Percentiles rank a stretch among this genome's conserved stretches.
These are phyloP conservation scores for Megalonaias nervosa DNA, from an alignment of 1,140 invertebrate species.

Conservation along the genomic window DNA sequence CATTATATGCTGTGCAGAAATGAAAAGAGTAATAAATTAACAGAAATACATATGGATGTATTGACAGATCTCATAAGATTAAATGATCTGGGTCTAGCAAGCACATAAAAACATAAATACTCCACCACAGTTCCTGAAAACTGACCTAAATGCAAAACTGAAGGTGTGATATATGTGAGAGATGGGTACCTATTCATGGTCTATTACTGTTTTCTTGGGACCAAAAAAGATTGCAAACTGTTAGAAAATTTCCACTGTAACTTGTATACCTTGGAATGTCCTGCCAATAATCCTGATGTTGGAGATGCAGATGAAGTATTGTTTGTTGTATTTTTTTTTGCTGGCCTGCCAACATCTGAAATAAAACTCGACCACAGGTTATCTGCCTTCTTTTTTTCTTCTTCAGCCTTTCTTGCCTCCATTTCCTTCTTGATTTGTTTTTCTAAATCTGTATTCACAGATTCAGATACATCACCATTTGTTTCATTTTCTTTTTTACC, in stretches of 20 bases:
- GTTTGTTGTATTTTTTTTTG: conserved; percentile 31
- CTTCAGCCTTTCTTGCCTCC: conserved; percentile 45
- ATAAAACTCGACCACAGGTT: conserved; percentile 66
- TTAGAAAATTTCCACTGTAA: not conserved
- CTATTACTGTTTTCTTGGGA: not conserved
- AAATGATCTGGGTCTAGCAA: too few relatives aligned
- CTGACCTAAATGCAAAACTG: not conserved
- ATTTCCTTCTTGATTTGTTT: conserved; percentile 50
- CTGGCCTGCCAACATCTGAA: conserved; percentile 53
- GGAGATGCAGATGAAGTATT: not conserved
- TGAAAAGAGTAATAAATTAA: too few relatives aligned
- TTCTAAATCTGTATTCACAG: conserved; percentile 43
- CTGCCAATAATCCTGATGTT: conserved; percentile 20
- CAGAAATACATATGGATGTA: too few relatives aligned
- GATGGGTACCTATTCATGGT: not conserved
- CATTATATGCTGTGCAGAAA: too few relatives aligned
- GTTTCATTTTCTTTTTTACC: conserved; percentile 7
- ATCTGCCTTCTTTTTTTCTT: conserved; percentile 63
- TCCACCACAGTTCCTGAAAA: too few relatives aligned
- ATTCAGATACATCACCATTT: conserved; percentile 17
- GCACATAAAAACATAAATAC: too few relatives aligned
- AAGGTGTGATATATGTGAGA: not conserved
- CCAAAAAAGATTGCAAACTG: not conserved
- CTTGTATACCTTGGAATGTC: too few relatives aligned
- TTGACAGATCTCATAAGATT: too few relatives aligned